Evolutionary conservation across 2,113 vertebrate species (phyloP).

Genomic region (Ammodytes marinus): DNA sequence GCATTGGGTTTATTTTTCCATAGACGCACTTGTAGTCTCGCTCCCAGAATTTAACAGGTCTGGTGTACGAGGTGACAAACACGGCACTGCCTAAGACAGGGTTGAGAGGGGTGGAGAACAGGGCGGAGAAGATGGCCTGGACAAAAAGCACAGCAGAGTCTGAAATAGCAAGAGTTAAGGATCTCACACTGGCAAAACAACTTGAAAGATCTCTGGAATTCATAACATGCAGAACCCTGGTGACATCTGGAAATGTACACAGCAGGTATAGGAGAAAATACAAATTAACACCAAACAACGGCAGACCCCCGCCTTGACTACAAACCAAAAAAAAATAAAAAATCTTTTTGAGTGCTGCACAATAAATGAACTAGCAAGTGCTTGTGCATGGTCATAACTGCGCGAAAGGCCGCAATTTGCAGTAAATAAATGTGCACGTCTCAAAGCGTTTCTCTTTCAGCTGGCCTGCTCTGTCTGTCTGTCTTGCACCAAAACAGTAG

Average conservation of each 20-base stretch:
- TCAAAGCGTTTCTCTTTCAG: too few species aligned
- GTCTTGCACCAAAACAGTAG: too few species aligned
- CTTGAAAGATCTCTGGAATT: neutral
- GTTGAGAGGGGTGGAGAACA: conserved; percentile 93
- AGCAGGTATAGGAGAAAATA: neutral
- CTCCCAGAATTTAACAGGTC: conserved; percentile 94
- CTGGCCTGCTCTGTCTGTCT: too few species aligned
- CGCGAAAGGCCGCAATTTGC: too few species aligned
- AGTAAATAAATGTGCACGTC: too few species aligned
- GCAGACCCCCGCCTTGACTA: too few species aligned
- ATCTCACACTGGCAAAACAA: neutral
- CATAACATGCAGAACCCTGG: neutral
- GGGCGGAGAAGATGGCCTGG: conserved; percentile 90
- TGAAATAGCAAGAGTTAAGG: conserved; percentile 78
- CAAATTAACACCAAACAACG: too few species aligned
- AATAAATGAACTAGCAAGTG: too few species aligned
- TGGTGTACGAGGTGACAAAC: conserved; percentile 92
- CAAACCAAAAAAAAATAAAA: too few species aligned
- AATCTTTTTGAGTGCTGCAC: too few species aligned
- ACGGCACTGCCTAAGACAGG: conserved; percentile 92
- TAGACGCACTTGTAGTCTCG: conserved; percentile 91
- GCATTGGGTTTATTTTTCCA: too few species aligned
- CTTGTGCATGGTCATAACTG: too few species aligned
- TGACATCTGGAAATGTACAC: neutral
- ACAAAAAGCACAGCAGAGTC: conserved; percentile 93